Percentiles rank a stretch among this genome's conserved stretches.
These are phyloP conservation scores for Stenolophus ochropezus DNA, from an alignment of 2,888 invertebrate genomes.

Conservation along the genomic window DNA sequence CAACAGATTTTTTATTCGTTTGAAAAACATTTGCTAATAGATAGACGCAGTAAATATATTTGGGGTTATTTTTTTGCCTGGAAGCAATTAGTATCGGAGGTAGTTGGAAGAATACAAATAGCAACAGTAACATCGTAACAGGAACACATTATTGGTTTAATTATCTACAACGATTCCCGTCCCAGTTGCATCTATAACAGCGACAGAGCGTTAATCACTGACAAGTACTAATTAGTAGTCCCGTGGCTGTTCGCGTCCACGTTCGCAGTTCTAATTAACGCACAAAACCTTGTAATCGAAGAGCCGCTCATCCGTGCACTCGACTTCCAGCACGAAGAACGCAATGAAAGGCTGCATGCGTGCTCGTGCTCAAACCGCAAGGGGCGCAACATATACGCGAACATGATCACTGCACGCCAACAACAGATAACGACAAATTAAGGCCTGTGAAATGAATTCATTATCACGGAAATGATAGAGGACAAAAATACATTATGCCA, in stretches of 20 bases:
- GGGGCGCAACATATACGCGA: not conserved
- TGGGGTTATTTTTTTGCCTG: too few species aligned
- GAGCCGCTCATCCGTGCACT: conserved; percentile 39
- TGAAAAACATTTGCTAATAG: too few species aligned
- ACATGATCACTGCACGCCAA: not conserved
- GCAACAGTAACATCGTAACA: not conserved
- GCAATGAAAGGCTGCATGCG: not conserved
- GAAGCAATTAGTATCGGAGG: too few species aligned
- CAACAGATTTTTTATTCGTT: too few species aligned
- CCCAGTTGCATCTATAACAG: conserved; percentile 55
- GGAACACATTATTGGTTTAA: conserved; percentile 46
- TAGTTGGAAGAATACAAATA: conserved; percentile 19
- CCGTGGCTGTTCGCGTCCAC: conserved; percentile 44
- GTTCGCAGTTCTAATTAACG: conserved; percentile 55
- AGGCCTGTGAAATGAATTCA: too few species aligned
- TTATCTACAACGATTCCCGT: conserved; percentile 51
- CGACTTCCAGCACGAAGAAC: conserved; percentile 52
- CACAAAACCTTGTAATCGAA: conserved; percentile 59
- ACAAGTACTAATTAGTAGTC: conserved; percentile 57
- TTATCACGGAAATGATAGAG: too few species aligned
- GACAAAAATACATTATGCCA: too few species aligned
- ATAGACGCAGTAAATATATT: too few species aligned
- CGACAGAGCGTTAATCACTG: conserved; percentile 56
- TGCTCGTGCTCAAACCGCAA: not conserved
- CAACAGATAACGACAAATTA: not conserved